A percentile compares a stretch with the other conserved stretches of the same genome.
phyloP scores from a whole-genome alignment of 1,140 invertebrate genomes.

The Neuroterus valhalla region DNA sequence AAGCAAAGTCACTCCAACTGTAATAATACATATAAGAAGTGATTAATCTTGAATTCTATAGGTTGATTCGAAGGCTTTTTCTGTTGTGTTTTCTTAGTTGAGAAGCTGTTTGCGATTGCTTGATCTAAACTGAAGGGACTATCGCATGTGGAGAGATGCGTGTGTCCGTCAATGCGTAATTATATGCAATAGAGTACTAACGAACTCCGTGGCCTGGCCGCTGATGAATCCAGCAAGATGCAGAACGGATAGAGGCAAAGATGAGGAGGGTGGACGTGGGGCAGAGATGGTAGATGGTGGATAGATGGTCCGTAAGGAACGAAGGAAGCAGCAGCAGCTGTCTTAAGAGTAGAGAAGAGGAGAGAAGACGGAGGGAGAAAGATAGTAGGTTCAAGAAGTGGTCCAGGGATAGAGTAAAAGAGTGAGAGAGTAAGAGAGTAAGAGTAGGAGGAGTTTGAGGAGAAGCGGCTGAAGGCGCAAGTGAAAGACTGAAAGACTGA shows the following conservation, averaged over 20 bases:
- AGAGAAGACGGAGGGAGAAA: background rate
- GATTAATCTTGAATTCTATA: too few species aligned
- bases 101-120: conserved; percentile 12
- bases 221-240: conserved; percentile 20
- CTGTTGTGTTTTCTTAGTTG: background rate
- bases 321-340: background rate
- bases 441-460: conserved; percentile 23
- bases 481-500: conserved; percentile 36
- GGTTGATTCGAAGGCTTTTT: too few species aligned
- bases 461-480: conserved; percentile 17
- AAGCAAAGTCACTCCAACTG: too few species aligned
- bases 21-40: too few species aligned
- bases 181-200: conserved; percentile 21
- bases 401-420: conserved; percentile 13
- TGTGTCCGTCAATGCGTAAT: conserved; percentile 28
- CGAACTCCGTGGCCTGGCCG: conserved; percentile 13
- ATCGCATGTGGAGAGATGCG: conserved; percentile 15
- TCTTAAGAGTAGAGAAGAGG: conserved; percentile 12
- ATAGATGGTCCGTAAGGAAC: conserved; percentile 15
- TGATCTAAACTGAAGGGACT: background rate
- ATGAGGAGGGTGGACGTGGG: conserved; percentile 28
- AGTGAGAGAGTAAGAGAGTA: background rate
- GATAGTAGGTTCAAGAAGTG: conserved; percentile 29
- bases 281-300: conserved; percentile 16
- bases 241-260: conserved; percentile 21